Evolutionary conservation across 1,140 invertebrate species (phyloP), one percentile per base, ranked within the genome.

Genomic region (Achroia grisella): DNA sequence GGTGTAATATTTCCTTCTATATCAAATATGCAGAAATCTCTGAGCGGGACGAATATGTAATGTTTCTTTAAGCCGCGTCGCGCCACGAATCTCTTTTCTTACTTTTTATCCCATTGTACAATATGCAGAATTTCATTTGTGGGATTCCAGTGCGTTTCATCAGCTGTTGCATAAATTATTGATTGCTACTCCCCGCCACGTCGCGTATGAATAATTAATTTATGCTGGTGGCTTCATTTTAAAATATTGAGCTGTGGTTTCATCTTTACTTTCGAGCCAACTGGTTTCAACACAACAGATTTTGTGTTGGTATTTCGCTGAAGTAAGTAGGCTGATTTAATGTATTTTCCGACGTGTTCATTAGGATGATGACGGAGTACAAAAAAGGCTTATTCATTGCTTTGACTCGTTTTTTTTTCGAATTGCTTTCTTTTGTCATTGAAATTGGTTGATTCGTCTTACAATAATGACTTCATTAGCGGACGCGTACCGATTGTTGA

Each of bases 161-260:
- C 47, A 48, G 43, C 39, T 44, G 50, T 43, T 45, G 44, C 39
- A 35, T 50, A 49, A 46, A 53, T 52, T 53, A 58, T 58, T 58
- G 55, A 58, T 58, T 50, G 44, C 48, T 44, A 44, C 41, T 44
- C 28, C 44, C 39, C 33, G 35, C 45, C 44, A 42, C 39, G 44
- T 49, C 35, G 37, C 28, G 41, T 44, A 47, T 53, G 55, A 52
- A 53, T 53, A 44, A 58, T 58, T 58, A 50, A 58, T 58, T 37
- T 33, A 12, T 32, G 17, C 27, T 37, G 30, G 55, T 41, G 46
- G 46, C 44, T 58, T 47, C 39, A 44, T 39, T 48, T 36, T 35
- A 30, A 52, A 47, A 44, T 50, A 39, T 42, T 29, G 14, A 23
- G 36, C 32, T 41, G 39, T 13, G 39, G 39, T 31, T 41, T 34